phyloP scores from a whole-genome alignment of 2,113 vertebrate species.

The Dipodomys merriami region DNA sequence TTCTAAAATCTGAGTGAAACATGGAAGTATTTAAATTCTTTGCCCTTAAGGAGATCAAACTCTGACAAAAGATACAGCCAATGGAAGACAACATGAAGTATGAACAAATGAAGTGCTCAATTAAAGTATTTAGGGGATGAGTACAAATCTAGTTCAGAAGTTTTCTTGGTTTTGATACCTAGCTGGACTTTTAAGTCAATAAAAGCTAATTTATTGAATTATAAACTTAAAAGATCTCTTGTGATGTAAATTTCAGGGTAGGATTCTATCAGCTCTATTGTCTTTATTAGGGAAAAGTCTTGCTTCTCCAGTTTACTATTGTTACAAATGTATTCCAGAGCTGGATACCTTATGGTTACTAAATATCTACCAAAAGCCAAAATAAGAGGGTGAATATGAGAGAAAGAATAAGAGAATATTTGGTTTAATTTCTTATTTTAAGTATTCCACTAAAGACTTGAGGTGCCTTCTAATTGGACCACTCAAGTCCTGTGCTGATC shows the following conservation, averaged over 20 bases:
- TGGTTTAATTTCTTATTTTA: conserved; percentile 1
- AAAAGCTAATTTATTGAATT: neutral
- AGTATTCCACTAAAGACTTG: neutral
- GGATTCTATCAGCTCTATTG: neutral
- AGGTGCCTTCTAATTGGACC: neutral
- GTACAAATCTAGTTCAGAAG: conserved; percentile 7
- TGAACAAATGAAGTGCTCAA: conserved; percentile 36
- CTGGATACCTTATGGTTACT: neutral
- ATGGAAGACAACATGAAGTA: neutral
- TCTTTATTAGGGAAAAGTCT: neutral
- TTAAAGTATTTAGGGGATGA: conserved; percentile 35
- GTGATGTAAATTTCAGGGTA: neutral
- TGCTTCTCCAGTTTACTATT: neutral
- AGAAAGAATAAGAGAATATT: neutral
- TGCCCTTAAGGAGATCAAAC: conserved; percentile 49
- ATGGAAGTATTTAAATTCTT: conserved; percentile 1
- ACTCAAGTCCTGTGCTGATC: neutral
- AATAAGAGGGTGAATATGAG: neutral
- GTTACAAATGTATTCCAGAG: neutral
- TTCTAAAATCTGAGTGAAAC: conserved; percentile 16
- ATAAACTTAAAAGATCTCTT: neutral
- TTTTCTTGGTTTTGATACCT: neutral
- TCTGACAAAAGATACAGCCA: conserved; percentile 45
- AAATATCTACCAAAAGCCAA: neutral
- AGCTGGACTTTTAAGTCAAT: neutral